Percentiles rank a stretch among this genome's conserved stretches.
These are phyloP conservation scores for Gobionotothen gibberifrons DNA, from an alignment of 2,797 vertebrate genomes.

Conservation along the genomic window DNA sequence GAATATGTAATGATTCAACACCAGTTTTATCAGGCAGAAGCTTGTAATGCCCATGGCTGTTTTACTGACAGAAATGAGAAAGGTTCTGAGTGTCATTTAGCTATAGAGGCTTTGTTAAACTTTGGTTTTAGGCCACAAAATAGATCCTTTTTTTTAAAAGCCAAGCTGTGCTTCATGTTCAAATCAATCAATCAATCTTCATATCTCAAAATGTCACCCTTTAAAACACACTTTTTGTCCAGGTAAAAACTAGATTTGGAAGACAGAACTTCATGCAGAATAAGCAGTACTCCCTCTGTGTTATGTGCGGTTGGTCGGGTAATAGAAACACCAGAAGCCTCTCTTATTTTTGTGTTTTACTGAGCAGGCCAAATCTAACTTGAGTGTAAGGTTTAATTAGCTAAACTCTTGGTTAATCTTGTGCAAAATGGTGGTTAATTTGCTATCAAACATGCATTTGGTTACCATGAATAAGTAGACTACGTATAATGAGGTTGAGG, in stretches of 20 bases:
- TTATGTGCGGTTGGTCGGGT: not conserved
- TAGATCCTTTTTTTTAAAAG: not conserved
- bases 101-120: not conserved
- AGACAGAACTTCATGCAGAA: not conserved
- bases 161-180: not conserved
- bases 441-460: not conserved
- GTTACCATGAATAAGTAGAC: not conserved
- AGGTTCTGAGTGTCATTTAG: not conserved
- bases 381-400: not conserved
- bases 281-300: not conserved
- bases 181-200: not conserved
- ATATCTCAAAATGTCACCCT: not conserved
- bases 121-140: not conserved
- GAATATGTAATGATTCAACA: not conserved
- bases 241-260: not conserved
- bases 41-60: not conserved
- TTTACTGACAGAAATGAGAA: not conserved
- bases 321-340: not conserved
- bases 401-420: not conserved
- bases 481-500: conserved; percentile 7
- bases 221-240: not conserved
- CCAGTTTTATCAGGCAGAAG: not conserved
- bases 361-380: not conserved
- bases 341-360: not conserved
- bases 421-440: not conserved